Evolutionary conservation across 2,888 invertebrate species (phyloP).

Genomic region (Arge pagana): DNA sequence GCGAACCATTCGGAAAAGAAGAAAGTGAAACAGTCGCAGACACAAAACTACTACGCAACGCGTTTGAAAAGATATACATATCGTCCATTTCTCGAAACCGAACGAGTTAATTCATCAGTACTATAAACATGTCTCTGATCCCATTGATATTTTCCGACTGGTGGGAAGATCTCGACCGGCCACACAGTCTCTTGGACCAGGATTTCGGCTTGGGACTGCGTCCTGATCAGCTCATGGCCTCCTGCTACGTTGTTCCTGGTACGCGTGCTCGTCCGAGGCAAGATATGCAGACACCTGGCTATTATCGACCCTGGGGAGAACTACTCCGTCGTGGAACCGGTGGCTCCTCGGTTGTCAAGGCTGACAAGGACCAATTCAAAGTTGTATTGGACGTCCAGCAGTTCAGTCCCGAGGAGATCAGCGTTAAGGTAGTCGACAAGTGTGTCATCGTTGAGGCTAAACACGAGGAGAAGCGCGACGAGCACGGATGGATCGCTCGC

Average conservation of each 20-base stretch:
- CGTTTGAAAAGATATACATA: no score
- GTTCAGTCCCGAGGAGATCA: slow-evolving; percentile 74
- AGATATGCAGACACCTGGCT: slow-evolving; percentile 15
- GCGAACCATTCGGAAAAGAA: no score
- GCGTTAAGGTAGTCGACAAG: slow-evolving; percentile 72
- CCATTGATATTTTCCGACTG: slow-evolving; percentile 83
- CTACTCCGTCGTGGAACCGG: slow-evolving; percentile 58
- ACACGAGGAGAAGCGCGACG: slow-evolving; percentile 81
- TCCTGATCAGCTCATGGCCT: slow-evolving; percentile 72
- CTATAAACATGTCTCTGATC: slow-evolving; percentile 83
- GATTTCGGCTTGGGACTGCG: slow-evolving; percentile 77
- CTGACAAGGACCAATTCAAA: slow-evolving; percentile 71
- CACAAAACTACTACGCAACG: no score
- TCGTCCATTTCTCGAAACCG: no score
- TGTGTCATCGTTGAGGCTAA: slow-evolving; percentile 73
- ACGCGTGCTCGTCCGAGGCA: not conserved
- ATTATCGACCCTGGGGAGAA: slow-evolving; percentile 37
- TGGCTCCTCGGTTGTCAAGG: slow-evolving; percentile 63
- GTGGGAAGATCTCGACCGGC: slow-evolving; percentile 80
- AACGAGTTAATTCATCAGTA: no score
- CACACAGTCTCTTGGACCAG: slow-evolving; percentile 77
- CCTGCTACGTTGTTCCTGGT: slow-evolving; percentile 38
- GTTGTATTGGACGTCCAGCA: slow-evolving; percentile 79
- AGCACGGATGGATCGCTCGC: slow-evolving; percentile 78
- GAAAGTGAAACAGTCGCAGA: no score